These are phyloP conservation scores for Thinocorus orbignyianus DNA, from an alignment of 2,113 vertebrate genomes.

Conservation along the genomic window DNA sequence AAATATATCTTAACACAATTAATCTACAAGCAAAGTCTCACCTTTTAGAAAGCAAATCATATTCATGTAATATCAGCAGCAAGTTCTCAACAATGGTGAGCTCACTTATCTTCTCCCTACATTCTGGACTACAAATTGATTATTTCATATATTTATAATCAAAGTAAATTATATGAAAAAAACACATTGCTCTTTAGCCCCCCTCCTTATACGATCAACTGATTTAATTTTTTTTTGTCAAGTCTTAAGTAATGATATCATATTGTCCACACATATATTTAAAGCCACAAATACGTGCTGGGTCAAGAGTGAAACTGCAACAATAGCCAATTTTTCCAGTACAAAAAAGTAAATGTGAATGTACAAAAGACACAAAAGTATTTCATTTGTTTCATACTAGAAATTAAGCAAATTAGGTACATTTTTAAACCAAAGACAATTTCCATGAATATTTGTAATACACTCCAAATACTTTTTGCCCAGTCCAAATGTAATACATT, in stretches of 20 bases:
- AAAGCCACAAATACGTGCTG: background rate
- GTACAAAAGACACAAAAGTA: background rate
- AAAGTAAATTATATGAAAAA: background rate
- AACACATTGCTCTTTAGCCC: background rate
- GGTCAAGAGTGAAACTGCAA: background rate
- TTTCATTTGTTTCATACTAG: background rate
- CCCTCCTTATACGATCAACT: background rate
- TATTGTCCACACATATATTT: background rate
- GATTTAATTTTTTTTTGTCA: background rate
- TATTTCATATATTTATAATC: conserved; percentile 29
- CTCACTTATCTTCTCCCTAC: conserved; percentile 84
- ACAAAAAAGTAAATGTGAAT: background rate
- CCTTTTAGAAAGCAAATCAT: conserved; percentile 88
- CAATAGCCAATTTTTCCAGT: background rate
- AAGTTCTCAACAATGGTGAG: conserved; percentile 84
- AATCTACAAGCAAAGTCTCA: conserved; percentile 12
- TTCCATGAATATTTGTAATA: background rate
- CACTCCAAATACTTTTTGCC: background rate
- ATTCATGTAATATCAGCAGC: conserved; percentile 85
- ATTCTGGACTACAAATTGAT: conserved; percentile 78
- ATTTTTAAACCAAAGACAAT: background rate
- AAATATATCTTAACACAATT: background rate
- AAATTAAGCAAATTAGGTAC: background rate
- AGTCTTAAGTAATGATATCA: background rate
- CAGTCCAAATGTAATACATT: background rate